Evolutionary conservation across 1,140 invertebrate species (phyloP).

Genomic region (Melipona quadrifasciata): DNA sequence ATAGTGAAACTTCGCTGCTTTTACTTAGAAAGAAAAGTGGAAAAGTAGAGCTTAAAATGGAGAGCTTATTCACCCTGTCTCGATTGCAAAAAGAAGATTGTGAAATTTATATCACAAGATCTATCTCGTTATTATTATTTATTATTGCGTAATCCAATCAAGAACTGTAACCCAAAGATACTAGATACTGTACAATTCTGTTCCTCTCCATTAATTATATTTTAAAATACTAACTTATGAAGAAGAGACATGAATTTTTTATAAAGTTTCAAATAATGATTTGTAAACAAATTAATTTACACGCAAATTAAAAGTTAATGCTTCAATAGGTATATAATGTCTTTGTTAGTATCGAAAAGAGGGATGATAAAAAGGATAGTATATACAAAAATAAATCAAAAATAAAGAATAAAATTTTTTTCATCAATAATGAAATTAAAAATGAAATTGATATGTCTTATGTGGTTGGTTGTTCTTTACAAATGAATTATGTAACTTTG

Average conservation of each 20-base stretch:
- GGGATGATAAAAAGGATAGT: too few species aligned
- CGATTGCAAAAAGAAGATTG: not conserved
- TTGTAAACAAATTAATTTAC: not conserved
- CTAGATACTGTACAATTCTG: not conserved
- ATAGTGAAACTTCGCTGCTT: constrained; percentile 7
- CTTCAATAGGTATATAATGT: too few species aligned
- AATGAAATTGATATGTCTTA: too few species aligned
- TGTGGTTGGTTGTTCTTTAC: too few species aligned
- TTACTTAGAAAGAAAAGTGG: not conserved
- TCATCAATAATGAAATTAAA: too few species aligned
- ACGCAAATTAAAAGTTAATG: not conserved
- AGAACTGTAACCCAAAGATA: not conserved
- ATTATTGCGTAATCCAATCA: not conserved
- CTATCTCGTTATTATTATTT: not conserved
- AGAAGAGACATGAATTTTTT: not conserved
- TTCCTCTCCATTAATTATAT: not conserved
- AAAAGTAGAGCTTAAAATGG: too few species aligned
- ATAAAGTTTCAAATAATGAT: not conserved
- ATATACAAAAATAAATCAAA: too few species aligned
- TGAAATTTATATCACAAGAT: not conserved
- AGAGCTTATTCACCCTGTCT: constrained; percentile 9
- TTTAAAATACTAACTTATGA: not conserved
- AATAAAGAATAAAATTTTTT: too few species aligned
- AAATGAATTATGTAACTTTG: too few species aligned
- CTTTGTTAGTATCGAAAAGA: too few species aligned